Base-by-base conservation (phyloP, 2,888 invertebrate genomes). In the Nomada hirtipes region DNA sequence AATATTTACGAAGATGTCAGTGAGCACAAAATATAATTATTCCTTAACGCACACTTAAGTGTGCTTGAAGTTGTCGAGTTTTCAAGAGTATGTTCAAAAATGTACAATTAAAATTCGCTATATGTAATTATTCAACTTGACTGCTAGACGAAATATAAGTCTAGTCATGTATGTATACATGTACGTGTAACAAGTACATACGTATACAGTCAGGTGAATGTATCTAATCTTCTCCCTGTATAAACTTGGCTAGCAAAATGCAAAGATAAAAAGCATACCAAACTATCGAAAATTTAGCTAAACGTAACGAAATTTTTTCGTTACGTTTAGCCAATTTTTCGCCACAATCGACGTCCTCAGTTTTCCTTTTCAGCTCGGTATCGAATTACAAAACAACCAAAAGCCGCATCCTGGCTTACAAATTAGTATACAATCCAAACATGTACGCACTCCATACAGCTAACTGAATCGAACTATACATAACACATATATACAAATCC, bases 1-100 rank as follows among this genome's bases (percentile, higher is more conserved):
- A 76, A 57, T 50, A 50, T 67, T 55, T 84, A 80, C 55, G 55
- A 63, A 69, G 76, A 81, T 75, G 79, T 86, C 86, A 64, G 72
- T 78, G 75, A 88, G 88, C 88, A 88, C 88, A 88, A 88, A 86
- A 70, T 77, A 70, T 65, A 67, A 76, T 79, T 72, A 76, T 67
- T 64, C 61, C n/a, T 64, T 68, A 68, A 61, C 9, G 57, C 55
- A 23, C 70, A 23, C 29, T 23, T 47, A 65, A 53, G 23, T 53
- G 64, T 52, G 61, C 36, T 26, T 9, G 50, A 70, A 60, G 10
- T 65, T 73, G 65, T 70, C 44, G 60, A 72, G 44, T 52, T 77
- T 20, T 26, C 15, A 44, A 15, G 23, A 50, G 4, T 42, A 76
- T 23, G n/a, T 68, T 75, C n/a, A 52, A 44, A 63, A n/a, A 20